Percentiles rank a stretch among this genome's conserved stretches.
Evolutionary conservation across 1,140 invertebrate species (phyloP).

Genomic region (Octopus sinensis): DNA sequence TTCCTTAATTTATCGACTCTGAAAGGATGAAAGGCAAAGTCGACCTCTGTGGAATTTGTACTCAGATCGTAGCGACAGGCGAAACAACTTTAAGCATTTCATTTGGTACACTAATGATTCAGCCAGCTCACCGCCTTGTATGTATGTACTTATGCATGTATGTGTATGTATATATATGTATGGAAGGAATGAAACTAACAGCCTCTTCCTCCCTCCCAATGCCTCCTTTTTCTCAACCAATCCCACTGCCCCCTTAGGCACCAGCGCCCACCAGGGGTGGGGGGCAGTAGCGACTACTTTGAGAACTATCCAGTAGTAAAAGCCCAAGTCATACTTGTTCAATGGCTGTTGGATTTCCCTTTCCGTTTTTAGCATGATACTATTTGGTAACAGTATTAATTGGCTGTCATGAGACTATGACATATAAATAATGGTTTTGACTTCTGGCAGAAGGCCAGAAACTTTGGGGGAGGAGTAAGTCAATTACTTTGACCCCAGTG

Average conservation of each 20-base stretch:
- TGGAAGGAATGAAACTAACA: background rate
- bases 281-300: background rate
- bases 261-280: background rate
- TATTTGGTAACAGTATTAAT: background rate
- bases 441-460: too few relatives aligned
- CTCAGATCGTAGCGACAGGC: background rate
- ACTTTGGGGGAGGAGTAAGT: too few relatives aligned
- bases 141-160: background rate
- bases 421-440: too few relatives aligned
- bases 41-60: background rate
- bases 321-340: background rate
- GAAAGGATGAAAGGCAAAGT: background rate
- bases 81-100: background rate
- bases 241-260: background rate
- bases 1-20: too few relatives aligned
- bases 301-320: background rate
- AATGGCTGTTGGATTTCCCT: background rate
- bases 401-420: background rate
- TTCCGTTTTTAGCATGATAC: background rate
- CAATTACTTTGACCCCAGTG: too few relatives aligned
- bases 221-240: background rate
- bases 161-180: background rate
- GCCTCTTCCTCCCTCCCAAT: background rate
- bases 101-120: background rate
- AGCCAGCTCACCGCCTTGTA: background rate